Conservation (phyloP, 2,797 vertebrate genomes). For the Spinibarbus caldwelli region DNA sequence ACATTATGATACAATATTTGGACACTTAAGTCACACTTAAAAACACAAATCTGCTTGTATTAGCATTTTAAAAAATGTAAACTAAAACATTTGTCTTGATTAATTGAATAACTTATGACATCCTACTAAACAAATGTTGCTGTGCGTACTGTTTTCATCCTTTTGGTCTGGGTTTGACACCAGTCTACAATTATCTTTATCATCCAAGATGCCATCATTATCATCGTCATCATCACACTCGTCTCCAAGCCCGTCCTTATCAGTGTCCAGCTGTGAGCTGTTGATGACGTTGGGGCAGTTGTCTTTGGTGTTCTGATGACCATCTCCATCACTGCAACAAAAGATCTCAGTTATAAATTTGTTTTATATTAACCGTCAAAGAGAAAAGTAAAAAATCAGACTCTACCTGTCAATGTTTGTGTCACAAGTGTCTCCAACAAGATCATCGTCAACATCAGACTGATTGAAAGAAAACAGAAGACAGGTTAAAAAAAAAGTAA, state of each 20-base stretch:
- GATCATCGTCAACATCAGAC: constrained; percentile 94
- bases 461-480: constrained; percentile 67
- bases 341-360: not conserved
- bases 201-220: constrained; percentile 90
- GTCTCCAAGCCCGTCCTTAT: constrained; percentile 95
- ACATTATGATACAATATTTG: not conserved
- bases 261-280: constrained; percentile 94
- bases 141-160: constrained; percentile 84
- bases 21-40: not conserved
- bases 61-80: not conserved
- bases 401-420: constrained; percentile 84
- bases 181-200: constrained; percentile 92
- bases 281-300: constrained; percentile 96
- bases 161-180: constrained; percentile 89
- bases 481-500: not conserved
- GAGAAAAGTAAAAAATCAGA: not conserved
- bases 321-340: constrained; percentile 89
- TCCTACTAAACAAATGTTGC: not conserved
- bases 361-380: not conserved
- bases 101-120: not conserved
- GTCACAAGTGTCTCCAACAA: constrained; percentile 96
- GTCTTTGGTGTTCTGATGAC: constrained; percentile 96
- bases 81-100: not conserved
- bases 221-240: constrained; percentile 96
- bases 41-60: not conserved